A percentile compares a stretch with the other conserved stretches of the same genome.
Conservation (phyloP, 1,140 invertebrate species). For the Apis laboriosa region DNA sequence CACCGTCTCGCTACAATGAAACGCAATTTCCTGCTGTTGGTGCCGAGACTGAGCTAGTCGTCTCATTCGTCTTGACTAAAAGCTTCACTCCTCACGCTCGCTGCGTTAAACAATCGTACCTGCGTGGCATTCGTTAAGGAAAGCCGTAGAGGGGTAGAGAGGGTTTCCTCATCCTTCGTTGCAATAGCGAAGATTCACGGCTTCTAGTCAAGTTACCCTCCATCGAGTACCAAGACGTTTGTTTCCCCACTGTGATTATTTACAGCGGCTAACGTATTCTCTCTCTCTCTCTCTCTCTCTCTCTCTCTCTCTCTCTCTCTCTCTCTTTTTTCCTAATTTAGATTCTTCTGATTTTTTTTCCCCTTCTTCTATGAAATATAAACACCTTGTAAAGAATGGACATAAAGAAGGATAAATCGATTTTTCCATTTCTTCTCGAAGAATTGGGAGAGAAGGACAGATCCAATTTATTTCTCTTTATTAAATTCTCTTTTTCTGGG, state of each 20-base stretch:
- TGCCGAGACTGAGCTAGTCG: constrained; percentile 66
- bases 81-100: constrained; percentile 68
- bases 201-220: constrained; percentile 30
- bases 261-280: constrained; percentile 12
- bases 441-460: no score
- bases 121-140: constrained; percentile 70
- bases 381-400: no score
- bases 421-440: no score
- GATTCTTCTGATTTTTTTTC: neutral
- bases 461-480: no score
- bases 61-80: constrained; percentile 73
- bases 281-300: neutral
- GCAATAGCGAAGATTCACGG: constrained; percentile 57
- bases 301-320: neutral
- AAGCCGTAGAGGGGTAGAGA: constrained; percentile 32
- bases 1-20: constrained; percentile 74
- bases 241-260: constrained; percentile 45
- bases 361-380: neutral
- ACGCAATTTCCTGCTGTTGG: constrained; percentile 74
- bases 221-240: constrained; percentile 52
- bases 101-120: constrained; percentile 73
- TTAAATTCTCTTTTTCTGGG: no score
- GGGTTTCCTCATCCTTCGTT: constrained; percentile 21
- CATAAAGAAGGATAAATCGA: no score
- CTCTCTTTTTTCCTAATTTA: neutral